Evolutionary conservation across 2,888 invertebrate species (phyloP), one percentile per base, ranked within the genome.

Genomic region (Protula sp.): DNA sequence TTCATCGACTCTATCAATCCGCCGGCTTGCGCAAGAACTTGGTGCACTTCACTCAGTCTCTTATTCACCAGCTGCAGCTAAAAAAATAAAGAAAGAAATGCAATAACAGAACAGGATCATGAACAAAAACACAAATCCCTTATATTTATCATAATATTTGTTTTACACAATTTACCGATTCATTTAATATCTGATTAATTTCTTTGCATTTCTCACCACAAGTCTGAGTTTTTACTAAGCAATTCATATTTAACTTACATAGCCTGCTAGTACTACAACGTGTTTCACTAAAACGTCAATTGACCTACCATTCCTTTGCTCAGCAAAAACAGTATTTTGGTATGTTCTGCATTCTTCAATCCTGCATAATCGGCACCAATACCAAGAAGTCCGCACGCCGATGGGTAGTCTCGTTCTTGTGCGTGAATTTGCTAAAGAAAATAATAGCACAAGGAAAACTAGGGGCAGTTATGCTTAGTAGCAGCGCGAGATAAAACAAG

Each of bases 361-460:
- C 92, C 90, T n/a, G 95, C 92, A 82, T 92, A 95, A 74, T 97
- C 95, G 22, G 92, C 92, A 1, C 98, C 97, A 48, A 92, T 90
- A 1, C 90, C 92, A 29, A 98, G 85, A 64, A 95, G 82, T 80
- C 90, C 91, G 74, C 91, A 91, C 0, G 97, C 94, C 67, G 92
- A 86, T 67, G 89, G 88, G 82, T 92, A 93, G 82, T 97, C 94
- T 67, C 89, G 88, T 77, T 95, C 94, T 14, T 89, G 88, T 30
- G 93, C 91, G 83, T 94, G 93, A 67, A 95, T 90, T 89, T 95
- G 94, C 92, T 92, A 81, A 65, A 86, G 85, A 61, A 62, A 51
- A 27, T 53, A 19, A 51, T 57, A n/a, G 50, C 3, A 5, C 27
- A 5, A 50, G 19, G 62, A 30, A 22, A 62, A 47, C 30, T 38